Evolutionary conservation across 2,888 invertebrate genomes (phyloP).

Genomic region (Galerucella pusilla): DNA sequence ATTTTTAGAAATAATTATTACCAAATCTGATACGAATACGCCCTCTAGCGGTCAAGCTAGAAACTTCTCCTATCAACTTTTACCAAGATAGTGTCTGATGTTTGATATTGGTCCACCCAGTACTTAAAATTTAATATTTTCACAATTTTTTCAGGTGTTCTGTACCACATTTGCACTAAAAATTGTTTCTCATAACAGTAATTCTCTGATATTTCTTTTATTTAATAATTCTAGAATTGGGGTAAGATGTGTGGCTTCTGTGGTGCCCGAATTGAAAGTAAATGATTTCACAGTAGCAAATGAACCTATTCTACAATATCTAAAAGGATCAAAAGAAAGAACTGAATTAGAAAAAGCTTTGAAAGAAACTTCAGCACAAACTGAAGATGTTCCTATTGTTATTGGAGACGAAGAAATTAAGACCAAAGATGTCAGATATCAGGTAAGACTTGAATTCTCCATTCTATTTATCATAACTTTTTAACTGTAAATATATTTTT

Average conservation of each 20-base stretch:
- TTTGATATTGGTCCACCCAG: too few relatives aligned
- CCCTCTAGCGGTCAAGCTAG: too few relatives aligned
- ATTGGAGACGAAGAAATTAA: slow-evolving; percentile 91
- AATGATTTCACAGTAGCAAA: slow-evolving; percentile 78
- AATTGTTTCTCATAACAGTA: too few relatives aligned
- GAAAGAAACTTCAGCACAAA: slow-evolving; percentile 71
- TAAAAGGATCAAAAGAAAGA: slow-evolving; percentile 85
- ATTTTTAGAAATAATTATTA: too few relatives aligned
- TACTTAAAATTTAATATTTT: too few relatives aligned
- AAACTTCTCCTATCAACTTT: too few relatives aligned
- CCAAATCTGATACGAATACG: too few relatives aligned
- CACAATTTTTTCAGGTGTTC: too few relatives aligned
- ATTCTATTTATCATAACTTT: too few relatives aligned
- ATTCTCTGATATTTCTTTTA: neutral
- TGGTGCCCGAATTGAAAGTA: slow-evolving; percentile 74
- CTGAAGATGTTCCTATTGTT: slow-evolving; percentile 93
- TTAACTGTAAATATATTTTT: neutral
- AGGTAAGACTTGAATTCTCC: slow-evolving; percentile 69
- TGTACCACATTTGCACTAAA: too few relatives aligned
- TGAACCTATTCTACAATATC: slow-evolving; percentile 85
- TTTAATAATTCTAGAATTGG: slow-evolving; percentile 49
- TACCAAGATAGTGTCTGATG: too few relatives aligned
- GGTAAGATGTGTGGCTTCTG: slow-evolving; percentile 70
- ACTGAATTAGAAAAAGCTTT: slow-evolving; percentile 77
- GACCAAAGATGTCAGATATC: slow-evolving; percentile 80